Percentiles rank a stretch among this genome's conserved stretches.
Conservation (phyloP, 2,797 vertebrate species). For the Cyprinodon diabolis region DNA sequence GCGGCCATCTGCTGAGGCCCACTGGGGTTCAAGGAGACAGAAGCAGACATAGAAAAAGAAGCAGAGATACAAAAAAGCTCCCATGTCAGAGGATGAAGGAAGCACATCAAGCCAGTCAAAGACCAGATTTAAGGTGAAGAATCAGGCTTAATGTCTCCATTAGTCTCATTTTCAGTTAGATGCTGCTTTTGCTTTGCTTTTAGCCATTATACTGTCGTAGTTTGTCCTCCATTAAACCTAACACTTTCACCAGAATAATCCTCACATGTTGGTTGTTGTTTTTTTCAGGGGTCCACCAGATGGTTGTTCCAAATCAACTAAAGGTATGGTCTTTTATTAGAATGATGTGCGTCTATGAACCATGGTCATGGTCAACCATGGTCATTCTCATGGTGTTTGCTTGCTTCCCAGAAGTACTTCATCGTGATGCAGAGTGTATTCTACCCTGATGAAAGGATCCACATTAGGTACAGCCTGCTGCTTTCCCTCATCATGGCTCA, state of each 20-base stretch:
- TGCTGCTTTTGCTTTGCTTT: background rate
- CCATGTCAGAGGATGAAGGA: too few relatives aligned
- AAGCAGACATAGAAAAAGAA: too few relatives aligned
- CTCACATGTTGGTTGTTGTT: background rate
- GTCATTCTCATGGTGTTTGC: background rate
- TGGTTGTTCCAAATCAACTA: slow-evolving; percentile 4
- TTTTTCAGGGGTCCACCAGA: background rate
- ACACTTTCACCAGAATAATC: background rate
- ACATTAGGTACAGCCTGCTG: slow-evolving; percentile 67
- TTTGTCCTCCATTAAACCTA: background rate
- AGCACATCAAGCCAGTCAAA: too few relatives aligned
- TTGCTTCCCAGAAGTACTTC: slow-evolving; percentile 80
- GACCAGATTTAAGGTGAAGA: too few relatives aligned
- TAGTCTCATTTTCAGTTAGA: background rate
- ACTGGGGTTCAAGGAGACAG: too few relatives aligned
- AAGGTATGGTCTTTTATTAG: background rate
- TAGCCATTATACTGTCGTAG: background rate
- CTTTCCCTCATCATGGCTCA: background rate
- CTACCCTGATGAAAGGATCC: slow-evolving; percentile 81
- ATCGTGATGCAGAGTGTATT: slow-evolving; percentile 88
- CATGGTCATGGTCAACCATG: too few relatives aligned
- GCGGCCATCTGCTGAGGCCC: too few relatives aligned
- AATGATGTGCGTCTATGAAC: background rate
- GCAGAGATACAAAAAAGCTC: too few relatives aligned
- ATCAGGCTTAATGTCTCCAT: too few relatives aligned